Evolutionary conservation across 2,113 vertebrate genomes (phyloP).

Genomic region (Alouatta palliata): DNA sequence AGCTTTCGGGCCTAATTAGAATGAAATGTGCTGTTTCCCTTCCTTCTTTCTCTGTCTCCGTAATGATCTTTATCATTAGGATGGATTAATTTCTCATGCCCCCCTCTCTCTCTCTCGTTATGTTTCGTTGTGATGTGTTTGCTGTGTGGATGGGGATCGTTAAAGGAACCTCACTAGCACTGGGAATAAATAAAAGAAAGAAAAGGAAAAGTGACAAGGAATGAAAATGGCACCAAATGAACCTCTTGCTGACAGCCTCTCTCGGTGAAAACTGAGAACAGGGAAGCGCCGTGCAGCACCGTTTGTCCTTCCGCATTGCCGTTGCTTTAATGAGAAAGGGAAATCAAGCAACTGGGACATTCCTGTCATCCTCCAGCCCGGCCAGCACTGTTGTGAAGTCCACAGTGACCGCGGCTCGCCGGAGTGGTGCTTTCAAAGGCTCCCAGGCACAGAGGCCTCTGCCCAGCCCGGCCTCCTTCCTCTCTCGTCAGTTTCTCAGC

Average conservation of each 20-base stretch:
- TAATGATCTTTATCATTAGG: slow-evolving; percentile 57
- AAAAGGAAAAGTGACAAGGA: not conserved
- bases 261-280: rapidly evolving
- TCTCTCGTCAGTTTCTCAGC: not conserved
- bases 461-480: not conserved
- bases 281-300: not conserved
- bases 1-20: slow-evolving; percentile 57
- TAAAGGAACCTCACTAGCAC: slow-evolving; percentile 5
- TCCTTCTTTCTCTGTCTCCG: slow-evolving; percentile 1
- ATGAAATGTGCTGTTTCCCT: slow-evolving; percentile 41
- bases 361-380: not conserved
- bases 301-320: not conserved
- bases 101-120: slow-evolving; percentile 64
- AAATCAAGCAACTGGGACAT: not conserved
- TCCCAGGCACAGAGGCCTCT: not conserved
- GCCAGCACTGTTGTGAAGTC: not conserved
- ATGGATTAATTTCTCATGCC: slow-evolving; percentile 52
- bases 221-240: slow-evolving; percentile 2
- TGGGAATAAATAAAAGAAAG: slow-evolving; percentile 1
- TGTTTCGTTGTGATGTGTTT: not conserved
- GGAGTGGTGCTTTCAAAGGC: rapidly evolving
- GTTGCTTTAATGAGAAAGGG: not conserved
- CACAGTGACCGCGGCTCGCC: rapidly evolving
- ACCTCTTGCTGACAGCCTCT: not conserved
- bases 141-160: slow-evolving; percentile 7